Conservation (phyloP, 2,888 invertebrate genomes). For the Chrysolina oricalcia region DNA sequence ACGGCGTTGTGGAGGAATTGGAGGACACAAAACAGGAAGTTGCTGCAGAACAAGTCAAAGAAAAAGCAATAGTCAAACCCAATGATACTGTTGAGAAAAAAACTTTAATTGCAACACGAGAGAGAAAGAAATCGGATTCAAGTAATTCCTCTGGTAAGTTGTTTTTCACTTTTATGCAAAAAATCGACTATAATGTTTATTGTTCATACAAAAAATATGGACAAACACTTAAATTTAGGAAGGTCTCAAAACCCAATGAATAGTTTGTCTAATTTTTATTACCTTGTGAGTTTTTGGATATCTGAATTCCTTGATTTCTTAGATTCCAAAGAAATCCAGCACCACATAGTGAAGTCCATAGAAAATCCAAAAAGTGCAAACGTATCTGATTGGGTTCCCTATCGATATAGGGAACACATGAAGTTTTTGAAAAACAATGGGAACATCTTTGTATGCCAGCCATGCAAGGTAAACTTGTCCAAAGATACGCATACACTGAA, state of each 20-base stretch:
- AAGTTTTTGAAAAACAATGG: conserved; percentile 45
- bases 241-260: too few relatives aligned
- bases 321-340: conserved; percentile 43
- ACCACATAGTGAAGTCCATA: conserved; percentile 57
- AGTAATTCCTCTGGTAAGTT: conserved; percentile 44
- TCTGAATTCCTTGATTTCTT: conserved; percentile 19
- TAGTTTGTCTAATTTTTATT: too few relatives aligned
- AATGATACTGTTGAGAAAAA: neutral
- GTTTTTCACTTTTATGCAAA: conserved; percentile 9
- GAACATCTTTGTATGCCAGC: conserved; percentile 45
- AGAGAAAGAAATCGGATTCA: conserved; percentile 21
- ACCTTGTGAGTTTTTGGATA: too few relatives aligned
- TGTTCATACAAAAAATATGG: too few relatives aligned
- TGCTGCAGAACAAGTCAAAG: conserved; percentile 14
- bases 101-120: neutral
- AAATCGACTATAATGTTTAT: too few relatives aligned
- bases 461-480: conserved; percentile 52
- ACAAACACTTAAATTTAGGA: too few relatives aligned
- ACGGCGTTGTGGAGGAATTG: conserved; percentile 48
- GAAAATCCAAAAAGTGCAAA: conserved; percentile 42
- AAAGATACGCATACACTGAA: conserved; percentile 45
- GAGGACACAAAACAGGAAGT: conserved; percentile 15
- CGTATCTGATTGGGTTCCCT: conserved; percentile 52
- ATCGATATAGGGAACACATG: conserved; percentile 53
- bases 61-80: conserved; percentile 31